A percentile compares a stretch with the other conserved stretches of the same genome.
These are phyloP conservation scores for Scomberomorus guttatus DNA, from an alignment of 2,797 vertebrate species.

Conservation along the genomic window DNA sequence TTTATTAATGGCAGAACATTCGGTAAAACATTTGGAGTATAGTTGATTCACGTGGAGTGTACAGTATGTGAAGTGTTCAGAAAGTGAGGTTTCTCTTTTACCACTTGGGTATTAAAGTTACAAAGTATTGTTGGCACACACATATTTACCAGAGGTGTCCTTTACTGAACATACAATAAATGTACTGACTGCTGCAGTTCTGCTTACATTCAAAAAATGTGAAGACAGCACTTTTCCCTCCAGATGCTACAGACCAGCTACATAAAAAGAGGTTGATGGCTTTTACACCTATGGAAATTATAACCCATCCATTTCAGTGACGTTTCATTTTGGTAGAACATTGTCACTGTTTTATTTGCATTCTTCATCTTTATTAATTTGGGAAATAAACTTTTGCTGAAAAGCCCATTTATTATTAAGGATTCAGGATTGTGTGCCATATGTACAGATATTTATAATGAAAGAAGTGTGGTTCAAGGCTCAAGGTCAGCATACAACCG, in stretches of 20 bases:
- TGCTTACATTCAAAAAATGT: neutral
- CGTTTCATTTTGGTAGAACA: conserved; percentile 13
- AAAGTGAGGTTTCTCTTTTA: neutral
- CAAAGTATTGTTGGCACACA: conserved; percentile 7
- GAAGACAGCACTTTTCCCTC: conserved; percentile 21
- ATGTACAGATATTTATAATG: conserved; percentile 24
- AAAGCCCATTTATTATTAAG: conserved; percentile 8
- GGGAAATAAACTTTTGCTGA: neutral
- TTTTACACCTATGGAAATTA: conserved; percentile 17
- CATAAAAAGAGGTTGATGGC: neutral
- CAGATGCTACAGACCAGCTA: conserved; percentile 6
- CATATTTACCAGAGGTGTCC: neutral
- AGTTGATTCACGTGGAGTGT: neutral
- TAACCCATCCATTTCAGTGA: conserved; percentile 25
- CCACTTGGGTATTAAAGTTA: conserved; percentile 7
- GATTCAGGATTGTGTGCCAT: neutral
- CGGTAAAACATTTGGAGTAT: neutral
- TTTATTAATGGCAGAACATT: too few relatives aligned
- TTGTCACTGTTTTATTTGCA: conserved; percentile 20
- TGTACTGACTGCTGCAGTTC: neutral
- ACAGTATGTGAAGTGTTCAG: neutral
- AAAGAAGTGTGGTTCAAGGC: conserved; percentile 23
- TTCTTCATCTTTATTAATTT: conserved; percentile 11
- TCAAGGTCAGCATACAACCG: conserved; percentile 51
- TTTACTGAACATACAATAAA: conserved; percentile 13